A percentile compares a stretch with the other conserved stretches of the same genome.
Conservation (phyloP, 1,140 invertebrate genomes). For the Drosophila littoralis region DNA sequence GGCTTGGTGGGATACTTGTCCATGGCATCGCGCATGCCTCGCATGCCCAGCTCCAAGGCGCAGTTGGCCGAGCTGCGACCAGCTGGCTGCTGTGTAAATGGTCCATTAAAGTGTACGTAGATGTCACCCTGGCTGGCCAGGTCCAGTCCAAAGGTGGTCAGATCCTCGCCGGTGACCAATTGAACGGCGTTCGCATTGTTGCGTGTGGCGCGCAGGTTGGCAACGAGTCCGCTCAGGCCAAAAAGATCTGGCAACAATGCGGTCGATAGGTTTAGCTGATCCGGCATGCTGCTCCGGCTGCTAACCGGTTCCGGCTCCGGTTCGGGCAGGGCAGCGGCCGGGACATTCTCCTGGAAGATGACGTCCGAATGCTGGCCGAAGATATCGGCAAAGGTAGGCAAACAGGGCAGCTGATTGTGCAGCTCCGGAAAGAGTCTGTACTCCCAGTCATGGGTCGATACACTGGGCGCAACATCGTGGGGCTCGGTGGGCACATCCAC, state of each 20-base stretch:
- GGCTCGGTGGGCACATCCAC: background rate
- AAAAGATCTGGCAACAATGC: conserved; percentile 37
- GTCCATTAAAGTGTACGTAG: conserved; percentile 71
- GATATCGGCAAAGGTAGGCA: conserved; percentile 62
- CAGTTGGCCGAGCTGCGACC: conserved; percentile 46
- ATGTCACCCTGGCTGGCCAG: conserved; percentile 64
- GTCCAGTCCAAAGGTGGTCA: conserved; percentile 61
- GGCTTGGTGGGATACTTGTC: conserved; percentile 29
- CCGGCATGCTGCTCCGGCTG: background rate
- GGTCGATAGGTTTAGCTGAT: background rate
- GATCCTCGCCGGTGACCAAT: conserved; percentile 60
- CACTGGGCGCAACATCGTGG: background rate
- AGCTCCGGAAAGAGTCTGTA: conserved; percentile 64
- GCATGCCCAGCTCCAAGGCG: conserved; percentile 66
- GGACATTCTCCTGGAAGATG: background rate
- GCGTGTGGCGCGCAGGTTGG: conserved; percentile 30
- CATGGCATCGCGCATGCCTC: conserved; percentile 63
- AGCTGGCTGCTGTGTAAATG: conserved; percentile 56
- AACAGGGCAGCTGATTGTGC: conserved; percentile 32
- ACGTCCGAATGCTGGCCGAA: conserved; percentile 55
- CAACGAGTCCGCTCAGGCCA: conserved; percentile 40
- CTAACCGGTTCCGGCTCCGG: background rate
- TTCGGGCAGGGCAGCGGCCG: background rate
- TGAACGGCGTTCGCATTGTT: conserved; percentile 24
- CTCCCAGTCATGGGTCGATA: conserved; percentile 34